Evolutionary conservation across 30 jellyfish, hydroid and myxozoan genomes (phyloP).

Genomic region (Clytia hemisphaerica): DNA sequence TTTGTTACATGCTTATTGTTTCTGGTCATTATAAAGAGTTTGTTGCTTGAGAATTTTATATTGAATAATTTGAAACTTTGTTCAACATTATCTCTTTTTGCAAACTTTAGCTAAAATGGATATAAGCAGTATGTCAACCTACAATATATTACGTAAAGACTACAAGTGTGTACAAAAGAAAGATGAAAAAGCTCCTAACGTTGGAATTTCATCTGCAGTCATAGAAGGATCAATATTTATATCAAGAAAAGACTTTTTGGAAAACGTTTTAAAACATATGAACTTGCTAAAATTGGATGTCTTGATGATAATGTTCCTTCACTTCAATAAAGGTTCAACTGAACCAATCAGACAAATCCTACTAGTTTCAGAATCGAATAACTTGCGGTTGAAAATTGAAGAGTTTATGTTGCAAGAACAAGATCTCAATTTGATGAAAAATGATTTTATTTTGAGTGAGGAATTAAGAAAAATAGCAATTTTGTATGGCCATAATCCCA

Average conservation of each 20-base stretch:
- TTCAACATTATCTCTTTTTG: not conserved
- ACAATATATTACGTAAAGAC: constrained; percentile 75
- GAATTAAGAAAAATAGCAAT: no score
- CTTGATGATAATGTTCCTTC: constrained; percentile 51
- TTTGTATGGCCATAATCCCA: no score
- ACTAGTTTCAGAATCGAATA: no score
- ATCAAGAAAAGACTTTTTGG: constrained; percentile 22
- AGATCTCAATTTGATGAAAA: no score
- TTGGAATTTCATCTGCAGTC: constrained; percentile 65
- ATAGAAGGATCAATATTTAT: constrained; percentile 24
- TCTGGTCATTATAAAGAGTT: no score
- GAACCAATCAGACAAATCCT: no score
- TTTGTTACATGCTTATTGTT: no score
- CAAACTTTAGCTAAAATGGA: constrained; percentile 47
- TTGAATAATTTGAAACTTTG: not conserved
- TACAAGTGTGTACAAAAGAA: constrained; percentile 19
- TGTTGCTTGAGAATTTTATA: not conserved
- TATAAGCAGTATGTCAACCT: constrained; percentile 27
- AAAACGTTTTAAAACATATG: constrained; percentile 5
- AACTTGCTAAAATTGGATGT: constrained; percentile 15
- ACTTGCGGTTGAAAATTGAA: no score
- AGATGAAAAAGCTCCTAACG: not conserved
- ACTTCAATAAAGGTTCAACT: not conserved
- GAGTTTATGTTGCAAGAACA: no score
- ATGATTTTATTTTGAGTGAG: no score